These are phyloP conservation scores for Emys orbicularis DNA, from an alignment of 2,797 vertebrate species.

Conservation along the genomic window DNA sequence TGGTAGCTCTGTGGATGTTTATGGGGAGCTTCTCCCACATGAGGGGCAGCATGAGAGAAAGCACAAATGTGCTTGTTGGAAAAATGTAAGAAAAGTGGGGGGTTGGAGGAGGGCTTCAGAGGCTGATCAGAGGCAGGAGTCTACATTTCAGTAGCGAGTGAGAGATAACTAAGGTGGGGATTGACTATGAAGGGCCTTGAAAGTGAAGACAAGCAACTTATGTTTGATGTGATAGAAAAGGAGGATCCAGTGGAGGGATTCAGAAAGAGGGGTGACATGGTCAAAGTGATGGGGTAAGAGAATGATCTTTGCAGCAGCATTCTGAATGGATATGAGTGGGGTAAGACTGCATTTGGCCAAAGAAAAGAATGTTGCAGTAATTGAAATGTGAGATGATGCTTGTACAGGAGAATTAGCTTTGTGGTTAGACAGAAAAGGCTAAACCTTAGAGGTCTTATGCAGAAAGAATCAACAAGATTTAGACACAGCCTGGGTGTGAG, in stretches of 20 bases:
- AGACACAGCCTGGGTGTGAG: background rate
- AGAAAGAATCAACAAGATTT: background rate
- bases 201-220: background rate
- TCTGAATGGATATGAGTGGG: background rate
- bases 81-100: background rate
- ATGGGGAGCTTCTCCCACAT: background rate
- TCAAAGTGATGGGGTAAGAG: background rate
- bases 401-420: background rate
- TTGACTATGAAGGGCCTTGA: background rate
- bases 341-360: background rate
- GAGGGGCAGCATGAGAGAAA: background rate
- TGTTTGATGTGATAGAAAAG: background rate
- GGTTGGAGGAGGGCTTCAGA: background rate
- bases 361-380: background rate
- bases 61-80: background rate
- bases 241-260: background rate
- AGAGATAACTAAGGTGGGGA: background rate
- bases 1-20: background rate
- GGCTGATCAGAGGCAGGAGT: background rate
- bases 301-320: background rate
- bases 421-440: background rate
- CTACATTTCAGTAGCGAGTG: background rate
- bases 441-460: background rate
- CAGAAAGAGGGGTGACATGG: background rate
- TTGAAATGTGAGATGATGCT: background rate